Base-by-base conservation (phyloP, 2,888 invertebrate species). In the Taenaris catops region DNA sequence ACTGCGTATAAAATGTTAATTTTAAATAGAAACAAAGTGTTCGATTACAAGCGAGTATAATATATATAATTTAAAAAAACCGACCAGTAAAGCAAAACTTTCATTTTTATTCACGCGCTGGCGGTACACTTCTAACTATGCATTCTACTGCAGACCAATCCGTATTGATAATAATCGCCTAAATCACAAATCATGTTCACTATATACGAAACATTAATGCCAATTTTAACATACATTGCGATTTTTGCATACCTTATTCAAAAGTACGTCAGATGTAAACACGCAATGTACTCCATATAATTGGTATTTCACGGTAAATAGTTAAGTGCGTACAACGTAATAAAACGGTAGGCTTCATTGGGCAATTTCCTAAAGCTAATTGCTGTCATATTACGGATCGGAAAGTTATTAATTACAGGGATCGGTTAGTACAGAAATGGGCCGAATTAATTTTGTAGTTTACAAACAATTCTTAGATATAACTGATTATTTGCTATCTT, bases 121-220 rank as follows among this genome's bases (percentile, higher is more conserved):
- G 50, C 68, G 12, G 39, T 68, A 59, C 53, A 28, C 21, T 31
- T 43, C 36, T 41, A 46, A 53, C 52, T 63, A 62, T 55, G 51
- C 54, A 53, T 55, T 46, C 53, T 55, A 55, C 53, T 50, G 51
- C 53, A 53, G 55, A 53, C 53, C 58, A 58, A 58, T 60, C 55
- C 55, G 59, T 66, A 63, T 68, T 58, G 63, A 63, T 61, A 25
- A 12, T 31, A 58, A 56, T 57, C 58, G 49, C 48, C 53, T 53
- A 49, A 50, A 41, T 41, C 34, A 41, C 24, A 17, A 18, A 27
- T 17, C 25, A 25, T 9, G 21, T 28, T 8, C 20, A 25, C 16
- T 12, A 27, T 25, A 11, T 8, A 21, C 26, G 23, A 21, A n/a
- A 20, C n/a, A 1, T 32, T 49, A 9, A 9, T 3, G 20, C 6